Evolutionary conservation across 2,888 invertebrate species (phyloP), one percentile per base, ranked within the genome.

Genomic region (Malacosoma neustria): DNA sequence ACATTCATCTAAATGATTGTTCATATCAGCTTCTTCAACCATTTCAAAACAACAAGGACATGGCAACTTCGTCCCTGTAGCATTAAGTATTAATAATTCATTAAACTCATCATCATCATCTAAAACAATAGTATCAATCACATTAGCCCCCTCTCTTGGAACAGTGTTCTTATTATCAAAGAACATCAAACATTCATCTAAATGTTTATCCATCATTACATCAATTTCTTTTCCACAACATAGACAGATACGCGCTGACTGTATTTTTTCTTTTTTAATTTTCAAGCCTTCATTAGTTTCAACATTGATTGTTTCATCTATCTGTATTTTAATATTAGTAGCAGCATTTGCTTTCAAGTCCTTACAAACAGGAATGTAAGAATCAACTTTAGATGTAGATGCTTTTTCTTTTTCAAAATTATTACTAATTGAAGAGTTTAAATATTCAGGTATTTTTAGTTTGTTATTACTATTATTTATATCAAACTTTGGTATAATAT

Each of bases 41-140:
- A 89, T 72, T 43, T 73, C 46, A 53, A 88, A 75, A 51, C 91
- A 91, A 54, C 89, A 86, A 0, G 91, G 91, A 51, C 91, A 91
- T 0, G 88, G 88, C 1, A 66, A 70, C 51, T 80, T 86, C 0
- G 79, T 79, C 3, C 79, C 84, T 0, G 77, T 80, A 0, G 66
- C 71, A 49, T 88, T 88, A 32, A 81, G 59, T 1, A 64, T 69
- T 41, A 63, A 50, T 0, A 67, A 54, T 36, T 85, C 72, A 54
- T 81, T 74, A 36, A 73, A 69, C 32, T 76, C 72, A 41, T 70
- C 63, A 13, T 67, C 64, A 39, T 67, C 64, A 50, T 72, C 74
- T 29, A 75, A 56, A 0, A 72, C 49, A 36, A 77, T 65, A 1
- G 62, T 61, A 13, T 62, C 57, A 42, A 59, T 54, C 1, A 39